Conservation (phyloP, 2,113 vertebrate genomes). For the Peucedramus taeniatus region DNA sequence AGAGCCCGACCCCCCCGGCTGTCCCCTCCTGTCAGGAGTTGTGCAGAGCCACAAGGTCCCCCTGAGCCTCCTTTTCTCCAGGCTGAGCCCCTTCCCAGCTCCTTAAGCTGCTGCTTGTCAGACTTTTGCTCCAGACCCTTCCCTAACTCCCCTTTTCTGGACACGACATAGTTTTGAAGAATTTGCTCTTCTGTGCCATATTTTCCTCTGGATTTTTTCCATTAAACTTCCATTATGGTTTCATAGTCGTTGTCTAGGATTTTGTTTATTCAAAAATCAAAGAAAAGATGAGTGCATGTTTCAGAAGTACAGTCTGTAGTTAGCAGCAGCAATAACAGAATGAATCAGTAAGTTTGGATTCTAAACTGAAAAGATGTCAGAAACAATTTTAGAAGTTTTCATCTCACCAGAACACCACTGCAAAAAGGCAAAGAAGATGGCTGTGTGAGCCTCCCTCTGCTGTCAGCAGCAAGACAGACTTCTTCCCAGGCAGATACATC, state of each 20-base stretch:
- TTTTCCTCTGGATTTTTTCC: neutral
- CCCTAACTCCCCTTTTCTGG: neutral
- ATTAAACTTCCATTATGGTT: neutral
- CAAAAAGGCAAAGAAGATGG: neutral
- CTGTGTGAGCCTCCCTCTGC: neutral
- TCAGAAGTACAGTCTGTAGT: neutral
- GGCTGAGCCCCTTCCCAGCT: neutral
- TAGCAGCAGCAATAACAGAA: neutral
- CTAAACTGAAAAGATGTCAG: neutral
- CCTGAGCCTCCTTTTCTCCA: neutral
- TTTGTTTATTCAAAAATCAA: neutral
- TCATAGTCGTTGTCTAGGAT: neutral
- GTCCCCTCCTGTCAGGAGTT: neutral
- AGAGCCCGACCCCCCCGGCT: rapidly evolving
- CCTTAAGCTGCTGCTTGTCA: rapidly evolving
- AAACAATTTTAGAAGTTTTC: neutral
- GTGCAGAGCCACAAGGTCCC: neutral
- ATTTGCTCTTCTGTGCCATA: neutral
- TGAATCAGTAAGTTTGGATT: neutral
- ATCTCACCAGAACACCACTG: neutral
- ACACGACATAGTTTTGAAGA: rapidly evolving
- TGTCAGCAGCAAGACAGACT: neutral
- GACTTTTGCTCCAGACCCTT: neutral
- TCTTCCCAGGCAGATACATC: neutral
- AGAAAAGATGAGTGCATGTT: rapidly evolving